Base-by-base conservation (phyloP, 2,797 vertebrate genomes). In the Pseudomugil tenellus region DNA sequence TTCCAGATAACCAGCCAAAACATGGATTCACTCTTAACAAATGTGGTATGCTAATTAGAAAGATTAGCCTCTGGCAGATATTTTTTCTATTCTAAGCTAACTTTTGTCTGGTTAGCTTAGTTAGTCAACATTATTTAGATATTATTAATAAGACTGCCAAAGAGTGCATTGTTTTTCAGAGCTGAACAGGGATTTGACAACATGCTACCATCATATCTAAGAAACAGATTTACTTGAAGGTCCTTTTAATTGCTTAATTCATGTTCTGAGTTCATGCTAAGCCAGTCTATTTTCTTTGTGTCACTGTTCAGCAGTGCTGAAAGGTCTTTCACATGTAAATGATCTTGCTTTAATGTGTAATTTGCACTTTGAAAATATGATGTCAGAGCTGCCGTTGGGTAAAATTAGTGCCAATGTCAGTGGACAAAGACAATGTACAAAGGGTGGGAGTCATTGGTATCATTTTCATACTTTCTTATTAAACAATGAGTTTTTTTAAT, bases 291-390 rank as follows among this genome's bases (percentile, higher is more conserved):
- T 63, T 1, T 55, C 12, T 31, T 17, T 1, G 0, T 48, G 59
- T 16, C 63, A 25, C 12, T 48, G 32, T 56, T 84, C 43, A 32
- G 74, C 48, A 5, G 2, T 6, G 57, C 34, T 54, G 46, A 48
- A 51, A 69, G 13, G 35, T 26, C 61, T 68, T 63, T 46, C 51
- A 61, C 21, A 63, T 35, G 37, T 65, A 49, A 69, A 74, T 57
- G 43, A 81, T 41, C 16, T 6, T 46, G 70, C 68, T 81, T 65
- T 63, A 67, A 76, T 26, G 61, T 68, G 65, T 54, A 71, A 67
- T 79, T 84, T 87, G 86, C 87, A 87, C 89, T 86, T 88, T 84
- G 68, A 66, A 69, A 63, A 28, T 69, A 19, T 68, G 56, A 19
- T 58, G 48, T 62, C 4, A 35, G 41, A 72, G 26, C 34, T n/a